These are phyloP conservation scores for Phalera bucephala DNA, from an alignment of 2,888 invertebrate genomes.

Conservation along the genomic window DNA sequence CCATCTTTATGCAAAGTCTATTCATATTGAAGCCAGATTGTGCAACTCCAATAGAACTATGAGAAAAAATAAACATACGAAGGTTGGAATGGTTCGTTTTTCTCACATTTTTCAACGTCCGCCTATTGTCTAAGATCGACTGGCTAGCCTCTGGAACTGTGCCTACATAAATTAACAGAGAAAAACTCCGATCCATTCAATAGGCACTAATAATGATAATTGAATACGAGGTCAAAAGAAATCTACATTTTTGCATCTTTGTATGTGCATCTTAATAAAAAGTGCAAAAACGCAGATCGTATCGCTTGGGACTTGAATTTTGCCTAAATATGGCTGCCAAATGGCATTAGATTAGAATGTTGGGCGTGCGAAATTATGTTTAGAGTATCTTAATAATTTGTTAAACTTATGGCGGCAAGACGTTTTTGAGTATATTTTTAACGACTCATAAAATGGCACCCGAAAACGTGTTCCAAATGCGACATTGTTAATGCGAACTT, in stretches of 20 bases:
- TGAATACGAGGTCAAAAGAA: constrained; percentile 49
- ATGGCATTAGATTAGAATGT: constrained; percentile 4
- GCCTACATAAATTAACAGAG: constrained; percentile 35
- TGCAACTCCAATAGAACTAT: constrained; percentile 31
- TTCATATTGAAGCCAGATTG: no score
- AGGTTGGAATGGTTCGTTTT: constrained; percentile 44
- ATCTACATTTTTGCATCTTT: constrained; percentile 31
- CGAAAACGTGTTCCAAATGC: no score
- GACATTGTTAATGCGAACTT: no score
- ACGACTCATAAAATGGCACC: no score
- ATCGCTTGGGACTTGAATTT: constrained; percentile 6
- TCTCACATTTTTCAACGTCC: constrained; percentile 66
- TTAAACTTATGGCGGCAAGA: no score
- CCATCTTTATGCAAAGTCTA: constrained; percentile 16
- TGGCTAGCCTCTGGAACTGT: constrained; percentile 32
- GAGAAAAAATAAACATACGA: constrained; percentile 38
- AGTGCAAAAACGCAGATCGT: not conserved
- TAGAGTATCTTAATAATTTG: no score
- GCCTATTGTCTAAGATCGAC: constrained; percentile 56
- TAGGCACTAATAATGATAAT: constrained; percentile 44
- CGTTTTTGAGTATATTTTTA: no score
- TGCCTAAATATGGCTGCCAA: constrained; percentile 7
- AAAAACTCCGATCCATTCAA: constrained; percentile 45
- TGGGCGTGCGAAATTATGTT: not conserved
- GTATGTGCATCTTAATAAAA: not conserved